Percentiles rank a stretch among this genome's conserved stretches.
Evolutionary conservation across 1,140 invertebrate genomes (phyloP).

Genomic region (Scaptomyza graminum): DNA sequence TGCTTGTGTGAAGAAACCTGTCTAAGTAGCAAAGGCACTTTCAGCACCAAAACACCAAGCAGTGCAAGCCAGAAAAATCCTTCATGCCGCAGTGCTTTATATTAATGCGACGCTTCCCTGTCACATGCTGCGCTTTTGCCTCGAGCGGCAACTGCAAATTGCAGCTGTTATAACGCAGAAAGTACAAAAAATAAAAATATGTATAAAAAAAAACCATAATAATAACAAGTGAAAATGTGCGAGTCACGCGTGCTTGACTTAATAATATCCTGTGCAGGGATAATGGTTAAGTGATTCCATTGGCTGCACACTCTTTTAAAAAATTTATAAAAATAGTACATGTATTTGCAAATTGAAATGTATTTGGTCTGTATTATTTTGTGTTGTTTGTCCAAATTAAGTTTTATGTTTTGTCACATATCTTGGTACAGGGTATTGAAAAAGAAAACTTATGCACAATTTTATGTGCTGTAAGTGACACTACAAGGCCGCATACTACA

Average conservation of each 20-base stretch:
- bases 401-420: neutral
- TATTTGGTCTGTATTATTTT: neutral
- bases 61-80: constrained; percentile 59
- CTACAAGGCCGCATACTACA: constrained; percentile 64
- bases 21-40: constrained; percentile 40
- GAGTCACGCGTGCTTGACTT: neutral
- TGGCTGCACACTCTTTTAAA: neutral
- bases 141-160: constrained; percentile 70
- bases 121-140: constrained; percentile 52
- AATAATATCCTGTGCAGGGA: neutral
- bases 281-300: neutral
- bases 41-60: constrained; percentile 22
- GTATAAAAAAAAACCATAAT: constrained; percentile 42
- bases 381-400: neutral
- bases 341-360: neutral
- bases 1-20: constrained; percentile 17
- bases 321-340: neutral
- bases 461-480: constrained; percentile 77
- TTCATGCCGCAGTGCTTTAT: constrained; percentile 76
- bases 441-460: constrained; percentile 27
- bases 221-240: constrained; percentile 19
- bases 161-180: constrained; percentile 68
- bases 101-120: constrained; percentile 58
- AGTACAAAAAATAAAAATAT: constrained; percentile 45
- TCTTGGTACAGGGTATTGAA: constrained; percentile 24